These are phyloP conservation scores for Poicephalus gulielmi DNA, from an alignment of 2,113 vertebrate genomes.

Conservation along the genomic window DNA sequence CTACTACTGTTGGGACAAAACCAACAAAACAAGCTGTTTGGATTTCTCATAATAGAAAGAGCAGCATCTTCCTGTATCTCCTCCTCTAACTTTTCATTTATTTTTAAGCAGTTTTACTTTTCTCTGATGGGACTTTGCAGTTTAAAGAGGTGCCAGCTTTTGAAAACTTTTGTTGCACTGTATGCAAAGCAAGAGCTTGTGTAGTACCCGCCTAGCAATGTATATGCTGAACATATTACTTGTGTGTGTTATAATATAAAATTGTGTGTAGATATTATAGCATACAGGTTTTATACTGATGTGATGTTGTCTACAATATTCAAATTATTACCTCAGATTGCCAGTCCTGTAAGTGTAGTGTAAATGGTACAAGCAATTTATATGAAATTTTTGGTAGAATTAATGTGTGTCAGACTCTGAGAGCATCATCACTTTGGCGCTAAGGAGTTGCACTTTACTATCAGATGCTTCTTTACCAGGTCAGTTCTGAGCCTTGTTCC, in stretches of 20 bases:
- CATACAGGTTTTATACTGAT: background rate
- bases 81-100: background rate
- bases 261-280: background rate
- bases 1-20: background rate
- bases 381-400: rapidly evolving
- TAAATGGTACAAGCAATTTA: background rate
- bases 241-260: rapidly evolving
- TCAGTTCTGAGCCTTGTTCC: background rate
- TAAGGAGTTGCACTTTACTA: rapidly evolving
- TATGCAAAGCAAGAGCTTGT: background rate
- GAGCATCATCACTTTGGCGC: background rate
- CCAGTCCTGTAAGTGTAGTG: background rate
- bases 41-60: background rate
- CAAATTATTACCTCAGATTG: background rate
- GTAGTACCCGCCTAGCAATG: background rate
- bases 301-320: background rate
- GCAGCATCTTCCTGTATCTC: background rate
- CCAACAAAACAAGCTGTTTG: background rate
- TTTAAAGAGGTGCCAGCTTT: background rate
- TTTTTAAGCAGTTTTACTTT: background rate
- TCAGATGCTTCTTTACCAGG: background rate
- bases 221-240: background rate
- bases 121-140: background rate
- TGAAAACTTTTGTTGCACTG: background rate
- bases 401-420: background rate